Base-by-base conservation (phyloP, 2,113 vertebrate genomes). In the Corydoras maculifer region DNA sequence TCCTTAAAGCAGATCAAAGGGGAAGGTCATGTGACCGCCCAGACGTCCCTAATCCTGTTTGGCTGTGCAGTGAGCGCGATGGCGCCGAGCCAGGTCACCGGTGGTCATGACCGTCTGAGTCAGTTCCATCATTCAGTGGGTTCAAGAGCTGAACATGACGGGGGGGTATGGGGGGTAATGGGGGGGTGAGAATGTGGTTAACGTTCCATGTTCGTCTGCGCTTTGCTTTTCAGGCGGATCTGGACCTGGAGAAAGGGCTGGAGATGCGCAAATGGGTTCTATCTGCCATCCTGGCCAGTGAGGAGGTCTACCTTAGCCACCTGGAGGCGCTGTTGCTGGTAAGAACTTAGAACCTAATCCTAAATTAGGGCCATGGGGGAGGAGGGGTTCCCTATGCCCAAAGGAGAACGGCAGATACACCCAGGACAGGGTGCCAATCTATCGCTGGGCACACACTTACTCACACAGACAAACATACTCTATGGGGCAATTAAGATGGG, bases 241-340 rank as follows among this genome's bases (percentile, higher is more conserved):
- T 93, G 84, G 96, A 99, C 84, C 79, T 94, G 87, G 97, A 98
- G 78, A 99, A 99, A 67, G 97, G 95, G 59, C 77, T 98, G 87
- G 96, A 98, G 87, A 99, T 97, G 95, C 93, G 97, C 79, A 98
- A 97, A 81, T 96, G 94, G 94, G 97, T 99, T 75, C 85, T 99
- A 51, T 99, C 97, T 70, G 97, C 94, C 75, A 99, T 99, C 84
- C 86, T 99, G 81, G 93, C 94, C 79, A 96, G 94, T 2, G 97
- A 99, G 82, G 96, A 98, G 82, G 94, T 91, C 2, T 99, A 98
- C 87, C 87, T 99, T 82, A 93, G 93, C 84, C 97, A 99, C 81
- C 83, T 99, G 79, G 96, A 99, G 82, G 97, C 95, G 0, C 90
- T 99, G 80, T 82, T 99, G 67, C 88, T 99, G 93, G 97, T 99